A percentile compares a stretch with the other conserved stretches of the same genome.
Evolutionary conservation across 2,797 vertebrate genomes (phyloP).

Genomic region (Mergus octosetaceus): DNA sequence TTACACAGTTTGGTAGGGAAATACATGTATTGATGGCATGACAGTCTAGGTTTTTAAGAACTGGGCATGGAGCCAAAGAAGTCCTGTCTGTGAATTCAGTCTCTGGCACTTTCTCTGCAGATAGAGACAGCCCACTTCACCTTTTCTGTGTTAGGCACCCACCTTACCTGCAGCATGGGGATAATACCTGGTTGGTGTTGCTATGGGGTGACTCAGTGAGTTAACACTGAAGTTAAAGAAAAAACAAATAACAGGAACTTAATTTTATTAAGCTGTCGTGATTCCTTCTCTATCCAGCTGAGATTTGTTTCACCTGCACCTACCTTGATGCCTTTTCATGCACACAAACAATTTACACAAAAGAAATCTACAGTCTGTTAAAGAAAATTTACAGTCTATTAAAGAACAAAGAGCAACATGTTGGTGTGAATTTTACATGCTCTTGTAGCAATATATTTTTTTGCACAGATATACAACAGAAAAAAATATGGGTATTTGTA

Average conservation of each 20-base stretch:
- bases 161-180: accelerated
- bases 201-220: neutral
- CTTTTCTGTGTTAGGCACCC: neutral
- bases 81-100: neutral
- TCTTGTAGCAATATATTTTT: neutral
- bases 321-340: neutral
- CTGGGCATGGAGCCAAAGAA: neutral
- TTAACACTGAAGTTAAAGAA: neutral
- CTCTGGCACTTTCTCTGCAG: neutral
- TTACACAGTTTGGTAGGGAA: neutral
- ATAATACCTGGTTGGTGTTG: accelerated
- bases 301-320: neutral
- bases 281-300: neutral
- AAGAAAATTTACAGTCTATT: neutral
- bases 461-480: neutral
- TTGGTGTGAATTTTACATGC: neutral
- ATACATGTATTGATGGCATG: neutral
- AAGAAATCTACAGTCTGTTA: neutral
- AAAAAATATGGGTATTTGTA: neutral
- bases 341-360: neutral
- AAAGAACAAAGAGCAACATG: neutral
- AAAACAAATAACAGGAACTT: neutral
- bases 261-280: neutral
- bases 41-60: neutral
- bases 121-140: neutral